Conservation (phyloP, 2,888 invertebrate species). For the Papilio protenor region DNA sequence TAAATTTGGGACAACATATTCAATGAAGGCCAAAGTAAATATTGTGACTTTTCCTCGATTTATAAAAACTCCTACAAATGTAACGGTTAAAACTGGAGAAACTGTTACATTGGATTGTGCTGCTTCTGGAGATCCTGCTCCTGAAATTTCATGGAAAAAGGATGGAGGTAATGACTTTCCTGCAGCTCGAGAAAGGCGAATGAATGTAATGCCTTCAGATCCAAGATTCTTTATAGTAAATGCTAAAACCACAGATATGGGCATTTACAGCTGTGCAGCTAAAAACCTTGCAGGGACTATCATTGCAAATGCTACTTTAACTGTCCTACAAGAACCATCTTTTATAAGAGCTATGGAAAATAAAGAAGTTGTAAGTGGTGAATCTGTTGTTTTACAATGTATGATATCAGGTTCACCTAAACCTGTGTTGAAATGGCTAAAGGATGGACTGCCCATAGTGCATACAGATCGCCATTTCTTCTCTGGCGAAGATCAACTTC, state of each 20-base stretch:
- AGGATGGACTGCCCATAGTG: slow-evolving; percentile 90
- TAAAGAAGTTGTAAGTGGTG: slow-evolving; percentile 92
- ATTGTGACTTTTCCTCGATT: slow-evolving; percentile 95
- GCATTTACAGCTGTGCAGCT: slow-evolving; percentile 97
- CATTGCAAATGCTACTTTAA: slow-evolving; percentile 93
- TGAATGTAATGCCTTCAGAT: slow-evolving; percentile 96
- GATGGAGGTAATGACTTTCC: slow-evolving; percentile 97
- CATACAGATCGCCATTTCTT: slow-evolving; percentile 93
- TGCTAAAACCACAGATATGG: slow-evolving; percentile 94
- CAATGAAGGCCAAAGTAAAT: slow-evolving; percentile 92
- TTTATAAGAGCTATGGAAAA: slow-evolving; percentile 94
- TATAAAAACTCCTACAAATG: slow-evolving; percentile 92
- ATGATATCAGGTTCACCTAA: slow-evolving; percentile 93
- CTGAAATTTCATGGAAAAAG: slow-evolving; percentile 95
- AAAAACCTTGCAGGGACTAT: slow-evolving; percentile 95
- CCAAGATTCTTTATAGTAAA: slow-evolving; percentile 97
- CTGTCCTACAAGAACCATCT: slow-evolving; percentile 93
- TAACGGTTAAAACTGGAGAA: slow-evolving; percentile 93
- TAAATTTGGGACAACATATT: slow-evolving; percentile 94
- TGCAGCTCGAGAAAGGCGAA: slow-evolving; percentile 95
- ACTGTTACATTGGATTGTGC: slow-evolving; percentile 96
- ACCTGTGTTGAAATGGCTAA: slow-evolving; percentile 92
- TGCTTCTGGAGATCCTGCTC: slow-evolving; percentile 94
- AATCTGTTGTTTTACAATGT: slow-evolving; percentile 94
- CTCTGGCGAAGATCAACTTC: slow-evolving; percentile 93